Base-by-base conservation (phyloP, 2,888 invertebrate genomes). In the Parapristionchus giblindavisi region DNA sequence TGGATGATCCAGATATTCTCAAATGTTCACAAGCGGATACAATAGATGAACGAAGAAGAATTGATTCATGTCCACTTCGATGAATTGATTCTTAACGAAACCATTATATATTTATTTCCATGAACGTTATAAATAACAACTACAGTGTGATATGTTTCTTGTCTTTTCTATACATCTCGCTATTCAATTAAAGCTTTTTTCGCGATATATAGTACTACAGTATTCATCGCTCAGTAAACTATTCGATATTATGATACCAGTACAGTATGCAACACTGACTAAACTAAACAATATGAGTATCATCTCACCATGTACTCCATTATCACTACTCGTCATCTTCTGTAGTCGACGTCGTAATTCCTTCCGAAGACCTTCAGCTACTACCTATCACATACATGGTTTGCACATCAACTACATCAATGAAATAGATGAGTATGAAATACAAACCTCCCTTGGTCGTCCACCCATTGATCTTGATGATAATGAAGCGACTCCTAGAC, bases 1-100 rank as follows among this genome's bases (percentile, higher is more conserved):
- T 73, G 48, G 61, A 34, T 6, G 73, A 60, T 48, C 73, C 73
- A 14, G 60, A 48, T 21, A 73, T 51, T 38, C 73, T 43, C 61
- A 73, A 29, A 36, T 73, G 73, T 61, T 73, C 73, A 36, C 73
- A 73, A 1, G 73, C 73, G n/a, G 36, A 27, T 11, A 73, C 29
- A 24, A 73, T 60, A 34, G 73, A 60, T 3, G 24, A 48, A 14
- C 73, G 34, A 43, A 73, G 48, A 17, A 48, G 73, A 17, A 11
- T 34, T 27, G 73, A 32, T 21, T 73, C 61, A 34, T 38, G 60
- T 24, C 43, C 73, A 1, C 40, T 56, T 5, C 56, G 54, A 38
- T 29, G 40, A 51, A 71, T 71, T 27, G 70, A 38, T 5, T 71
- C 70, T 71, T 27, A 38, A 21, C 11, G 14, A 29, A 32, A 34